Base-by-base conservation (phyloP, 30 jellyfish, hydroid and myxozoan genomes). In the Phacellophora camtschatica region DNA sequence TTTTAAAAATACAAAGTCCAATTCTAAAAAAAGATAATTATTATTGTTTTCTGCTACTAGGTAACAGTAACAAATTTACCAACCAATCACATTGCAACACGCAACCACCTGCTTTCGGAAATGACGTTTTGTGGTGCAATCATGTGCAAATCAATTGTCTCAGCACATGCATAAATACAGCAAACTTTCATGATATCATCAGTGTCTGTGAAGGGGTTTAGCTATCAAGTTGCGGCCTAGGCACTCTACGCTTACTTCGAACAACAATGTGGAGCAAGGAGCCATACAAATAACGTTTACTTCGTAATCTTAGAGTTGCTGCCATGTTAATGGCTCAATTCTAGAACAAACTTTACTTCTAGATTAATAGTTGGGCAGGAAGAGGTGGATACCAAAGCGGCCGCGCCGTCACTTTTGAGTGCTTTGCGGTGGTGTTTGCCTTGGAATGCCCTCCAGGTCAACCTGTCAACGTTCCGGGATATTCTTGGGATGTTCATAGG, bases 381-480 rank as follows among this genome's bases (percentile, higher is more conserved):
- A 80, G 45, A 41, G 41, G 83, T 27, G 51, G 75, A 33, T 37
- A 30, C 91, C 91, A 30, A 48, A 80, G 91, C 91, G 91, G 77
- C 84, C 91, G 69, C 77, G 91, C 91, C 18, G 81, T 65, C 91
- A 66, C 91, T 63, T 46, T 50, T 15, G 8, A 37, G 91, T 66
- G 91, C 91, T 80, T 39, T 64, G 91, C 53, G 91, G 91, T 80
- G 91, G 91, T 66, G 91, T 80, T 42, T 80, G 71, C 69, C 71
- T 42, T 66, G 76, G 91, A 64, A 5, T 65, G 83, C 91, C 91
- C 91, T 80, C 84, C 84, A 43, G 91, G 71, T 36, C 35, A 30
- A 67, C 45, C 81, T 41, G 16, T 80, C 32, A 37, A 43, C 77
- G 25, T 46, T 67, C 84, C 69, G 33, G 59, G 91, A 48, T 80